phyloP scores from a whole-genome alignment of 2,797 vertebrate species.

The Sebastes miniatus region DNA sequence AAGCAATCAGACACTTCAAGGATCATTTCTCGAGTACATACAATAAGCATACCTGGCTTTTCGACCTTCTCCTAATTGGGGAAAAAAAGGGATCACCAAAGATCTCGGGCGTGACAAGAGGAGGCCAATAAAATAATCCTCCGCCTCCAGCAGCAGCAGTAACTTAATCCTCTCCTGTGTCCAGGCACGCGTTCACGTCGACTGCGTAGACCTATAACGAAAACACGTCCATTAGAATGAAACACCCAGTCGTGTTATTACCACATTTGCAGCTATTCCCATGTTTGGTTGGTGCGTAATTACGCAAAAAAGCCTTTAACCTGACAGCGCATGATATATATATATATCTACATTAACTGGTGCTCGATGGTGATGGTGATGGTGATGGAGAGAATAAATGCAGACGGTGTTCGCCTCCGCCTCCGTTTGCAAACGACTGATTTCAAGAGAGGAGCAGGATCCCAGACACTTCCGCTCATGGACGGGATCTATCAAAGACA shows the following conservation, averaged over 20 bases:
- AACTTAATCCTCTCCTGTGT: conserved; percentile 81
- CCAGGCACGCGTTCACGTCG: conserved; percentile 51
- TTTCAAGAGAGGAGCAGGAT: conserved; percentile 40
- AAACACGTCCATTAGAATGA: conserved; percentile 31
- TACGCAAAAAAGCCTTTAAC: conserved; percentile 25
- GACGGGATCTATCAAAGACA: conserved; percentile 63
- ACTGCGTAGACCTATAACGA: conserved; percentile 56
- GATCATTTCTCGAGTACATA: background rate
- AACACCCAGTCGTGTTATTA: background rate
- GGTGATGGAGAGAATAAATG: too few species aligned
- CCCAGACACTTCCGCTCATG: conserved; percentile 71
- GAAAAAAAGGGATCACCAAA: conserved; percentile 42
- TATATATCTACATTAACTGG: background rate
- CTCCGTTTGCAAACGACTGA: conserved; percentile 29
- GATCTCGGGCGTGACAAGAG: conserved; percentile 58
- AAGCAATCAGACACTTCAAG: background rate
- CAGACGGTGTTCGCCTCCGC: background rate
- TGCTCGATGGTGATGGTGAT: background rate
- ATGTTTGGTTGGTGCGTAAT: background rate
- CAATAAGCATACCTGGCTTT: conserved; percentile 65
- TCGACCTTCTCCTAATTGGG: conserved; percentile 50
- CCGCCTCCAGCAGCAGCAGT: conserved; percentile 53
- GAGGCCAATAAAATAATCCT: conserved; percentile 80
- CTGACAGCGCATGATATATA: conserved; percentile 41
- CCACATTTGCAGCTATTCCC: background rate